A percentile compares a stretch with the other conserved stretches of the same genome.
phyloP scores from a whole-genome alignment of 2,113 vertebrate species.

The Tragelaphus imberbis region DNA sequence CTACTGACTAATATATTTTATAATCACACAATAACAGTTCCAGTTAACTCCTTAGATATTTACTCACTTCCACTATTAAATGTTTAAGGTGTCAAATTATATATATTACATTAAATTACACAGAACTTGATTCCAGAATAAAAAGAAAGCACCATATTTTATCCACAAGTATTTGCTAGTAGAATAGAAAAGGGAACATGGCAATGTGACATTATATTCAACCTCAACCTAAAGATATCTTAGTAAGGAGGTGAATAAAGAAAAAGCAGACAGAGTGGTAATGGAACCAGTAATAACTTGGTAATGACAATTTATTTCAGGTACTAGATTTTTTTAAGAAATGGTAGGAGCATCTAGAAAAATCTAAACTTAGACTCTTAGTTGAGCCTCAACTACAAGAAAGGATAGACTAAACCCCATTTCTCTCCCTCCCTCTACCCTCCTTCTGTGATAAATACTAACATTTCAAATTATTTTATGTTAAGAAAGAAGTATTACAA shows the following conservation, averaged over 20 bases:
- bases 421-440: neutral
- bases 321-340: neutral
- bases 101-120: conserved; percentile 9
- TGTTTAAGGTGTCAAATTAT: neutral
- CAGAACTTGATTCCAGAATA: neutral
- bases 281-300: neutral
- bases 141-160: neutral
- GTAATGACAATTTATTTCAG: neutral
- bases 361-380: conserved; percentile 18
- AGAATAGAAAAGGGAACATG: neutral
- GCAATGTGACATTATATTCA: neutral
- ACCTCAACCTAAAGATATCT: neutral
- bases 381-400: neutral
- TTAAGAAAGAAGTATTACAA: conserved; percentile 9
- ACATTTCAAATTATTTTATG: conserved; percentile 20
- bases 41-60: neutral
- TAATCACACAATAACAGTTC: neutral
- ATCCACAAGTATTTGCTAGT: neutral
- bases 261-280: neutral
- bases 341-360: neutral
- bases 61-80: neutral
- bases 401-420: neutral
- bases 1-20: neutral
- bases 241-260: neutral
- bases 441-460: neutral